Base-by-base conservation (phyloP, 2,888 invertebrate genomes). In the Bellardia pandia region DNA sequence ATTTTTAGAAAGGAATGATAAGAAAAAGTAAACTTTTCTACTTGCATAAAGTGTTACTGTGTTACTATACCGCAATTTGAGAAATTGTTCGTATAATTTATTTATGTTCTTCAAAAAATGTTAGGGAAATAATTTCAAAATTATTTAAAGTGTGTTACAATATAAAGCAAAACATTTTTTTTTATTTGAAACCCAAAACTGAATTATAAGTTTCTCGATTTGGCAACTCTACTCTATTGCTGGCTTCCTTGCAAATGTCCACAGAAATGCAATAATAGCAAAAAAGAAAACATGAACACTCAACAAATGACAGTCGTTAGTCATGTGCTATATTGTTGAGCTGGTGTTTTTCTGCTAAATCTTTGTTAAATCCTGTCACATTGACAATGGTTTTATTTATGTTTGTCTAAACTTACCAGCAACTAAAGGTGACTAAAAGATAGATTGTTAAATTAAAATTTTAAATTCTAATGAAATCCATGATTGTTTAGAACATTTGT, bases 301-400 rank as follows among this genome's bases (percentile, higher is more conserved):
- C n/a, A 51, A 82, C 75, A 82, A 82, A 82, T 82, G 75, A 71
- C 62, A 62, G 82, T 76, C 76, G 69, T 76, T 82, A 76, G 76
- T 76, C 82, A 76, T 76, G 60, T 76, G 60, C 53, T 69, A 53
- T 69, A 53, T 62, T 56, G 81, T 75, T 75, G 60, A 82, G 68
- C 9, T 45, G 30, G 58, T 42, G 58, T 81, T 75, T 82, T 60
- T 58, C 71, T 51, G 16, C 66, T n/a, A 42, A 82, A 62, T 51
- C 23, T 48, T 60, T 75, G 66, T 68, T 60, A 75, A 82, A 45
- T 82, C 40, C 66, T 68, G 68, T 82, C 74, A 68, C 66, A 82
- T 82, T 82, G 68, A 40, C 75, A 75, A 75, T 68, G 68, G 62
- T 72, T 66, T 64, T 80, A 51, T 53, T 51, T 33, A 9, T 69